Evolutionary conservation across 1,140 invertebrate species (phyloP).

Genomic region (Neoseiulus cucumeris): DNA sequence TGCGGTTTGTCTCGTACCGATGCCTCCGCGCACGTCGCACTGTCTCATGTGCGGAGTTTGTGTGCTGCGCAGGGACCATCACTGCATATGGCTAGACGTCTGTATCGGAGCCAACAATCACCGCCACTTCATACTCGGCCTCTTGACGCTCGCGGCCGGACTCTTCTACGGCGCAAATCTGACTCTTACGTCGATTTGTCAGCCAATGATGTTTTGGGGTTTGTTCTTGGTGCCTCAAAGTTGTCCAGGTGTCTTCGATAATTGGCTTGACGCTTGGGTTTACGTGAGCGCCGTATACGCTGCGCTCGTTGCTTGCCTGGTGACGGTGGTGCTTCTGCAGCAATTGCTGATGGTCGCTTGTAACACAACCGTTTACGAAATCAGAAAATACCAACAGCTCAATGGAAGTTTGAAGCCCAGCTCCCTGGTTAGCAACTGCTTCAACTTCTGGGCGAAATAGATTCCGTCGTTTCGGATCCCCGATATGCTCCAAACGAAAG

Average conservation of each 20-base stretch:
- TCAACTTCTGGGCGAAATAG: neutral
- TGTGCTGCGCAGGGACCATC: constrained; percentile 24
- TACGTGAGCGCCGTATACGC: neutral
- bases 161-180: constrained; percentile 1
- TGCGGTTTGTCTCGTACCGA: neutral
- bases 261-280: neutral
- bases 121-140: constrained; percentile 24
- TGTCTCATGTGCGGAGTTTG: constrained; percentile 12
- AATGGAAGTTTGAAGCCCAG: neutral
- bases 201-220: constrained; percentile 10
- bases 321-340: neutral
- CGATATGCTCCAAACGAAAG: no score
- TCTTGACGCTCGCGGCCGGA: constrained; percentile 20
- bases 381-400: constrained; percentile 3
- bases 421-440: neutral
- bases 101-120: constrained; percentile 25
- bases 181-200: neutral
- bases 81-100: constrained; percentile 25
- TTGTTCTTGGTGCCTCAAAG: neutral
- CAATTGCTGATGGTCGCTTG: neutral
- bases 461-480: no score
- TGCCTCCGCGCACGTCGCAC: constrained; percentile 1
- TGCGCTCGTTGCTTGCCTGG: neutral
- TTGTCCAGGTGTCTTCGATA: neutral
- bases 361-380: constrained; percentile 5